These are phyloP conservation scores for Plagodis dolabraria DNA, from an alignment of 2,888 invertebrate genomes.

Conservation along the genomic window DNA sequence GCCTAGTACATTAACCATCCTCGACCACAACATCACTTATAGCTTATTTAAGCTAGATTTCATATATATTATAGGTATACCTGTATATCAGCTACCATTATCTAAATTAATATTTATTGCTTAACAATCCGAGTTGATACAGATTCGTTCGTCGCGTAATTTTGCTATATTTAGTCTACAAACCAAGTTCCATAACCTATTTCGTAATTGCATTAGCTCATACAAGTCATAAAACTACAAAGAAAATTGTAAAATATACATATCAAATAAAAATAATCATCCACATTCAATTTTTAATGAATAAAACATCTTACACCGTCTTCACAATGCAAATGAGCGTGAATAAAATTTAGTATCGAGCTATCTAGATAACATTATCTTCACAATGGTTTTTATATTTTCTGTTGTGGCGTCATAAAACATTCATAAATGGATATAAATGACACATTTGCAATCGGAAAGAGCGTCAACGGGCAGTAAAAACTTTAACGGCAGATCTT, in stretches of 20 bases:
- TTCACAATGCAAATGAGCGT: slow-evolving; percentile 28
- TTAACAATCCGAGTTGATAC: too few species aligned
- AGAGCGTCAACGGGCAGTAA: slow-evolving; percentile 56
- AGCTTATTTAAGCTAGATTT: too few species aligned
- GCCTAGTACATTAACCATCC: too few species aligned
- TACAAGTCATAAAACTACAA: slow-evolving; percentile 5
- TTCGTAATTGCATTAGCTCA: too few species aligned
- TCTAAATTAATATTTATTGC: too few species aligned
- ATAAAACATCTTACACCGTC: slow-evolving; percentile 22
- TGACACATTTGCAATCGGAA: slow-evolving; percentile 62
- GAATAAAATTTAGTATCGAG: slow-evolving; percentile 36
- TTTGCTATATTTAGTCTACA: too few species aligned
- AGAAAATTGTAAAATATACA: neutral
- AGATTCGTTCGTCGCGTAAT: too few species aligned
- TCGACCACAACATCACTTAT: too few species aligned
- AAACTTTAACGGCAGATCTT: slow-evolving; percentile 54
- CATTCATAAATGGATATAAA: slow-evolving; percentile 62
- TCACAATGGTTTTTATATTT: slow-evolving; percentile 46
- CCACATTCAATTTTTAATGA: slow-evolving; percentile 12
- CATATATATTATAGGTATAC: too few species aligned
- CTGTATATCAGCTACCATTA: too few species aligned
- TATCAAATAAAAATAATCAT: neutral
- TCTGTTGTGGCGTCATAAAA: slow-evolving; percentile 41
- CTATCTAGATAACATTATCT: slow-evolving; percentile 38
- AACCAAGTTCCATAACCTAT: too few species aligned